phyloP scores from a whole-genome alignment of 2,888 invertebrate genomes.

The Brenthis hecate region DNA sequence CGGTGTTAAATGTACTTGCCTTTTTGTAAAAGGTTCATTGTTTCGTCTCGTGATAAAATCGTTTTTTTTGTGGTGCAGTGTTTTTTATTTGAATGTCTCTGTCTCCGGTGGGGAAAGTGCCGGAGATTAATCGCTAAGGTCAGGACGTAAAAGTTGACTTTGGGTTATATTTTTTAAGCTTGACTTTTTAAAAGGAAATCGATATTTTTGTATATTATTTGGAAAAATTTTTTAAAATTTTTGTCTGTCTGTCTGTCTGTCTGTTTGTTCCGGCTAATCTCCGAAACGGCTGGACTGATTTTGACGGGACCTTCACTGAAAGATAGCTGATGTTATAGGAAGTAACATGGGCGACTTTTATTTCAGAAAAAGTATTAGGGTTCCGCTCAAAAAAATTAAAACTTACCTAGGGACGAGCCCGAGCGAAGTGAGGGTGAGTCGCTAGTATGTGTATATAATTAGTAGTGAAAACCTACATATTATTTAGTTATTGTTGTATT shows the following conservation, averaged over 20 bases:
- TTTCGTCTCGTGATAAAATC: slow-evolving; percentile 24
- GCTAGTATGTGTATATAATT: no score
- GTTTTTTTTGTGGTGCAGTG: slow-evolving; percentile 18
- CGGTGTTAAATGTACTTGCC: slow-evolving; percentile 35
- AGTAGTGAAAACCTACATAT: neutral
- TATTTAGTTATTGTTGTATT: slow-evolving; percentile 5
- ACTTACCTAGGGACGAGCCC: no score
- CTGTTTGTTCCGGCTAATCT: no score
- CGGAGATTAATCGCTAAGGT: slow-evolving; percentile 25
- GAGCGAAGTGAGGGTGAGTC: no score
- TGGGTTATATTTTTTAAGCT: neutral
- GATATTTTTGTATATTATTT: neutral
- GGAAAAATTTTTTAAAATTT: no score
- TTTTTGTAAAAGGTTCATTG: slow-evolving; percentile 33
- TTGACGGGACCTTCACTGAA: no score
- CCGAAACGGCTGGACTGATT: no score
- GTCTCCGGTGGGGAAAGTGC: slow-evolving; percentile 21
- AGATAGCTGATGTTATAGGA: no score
- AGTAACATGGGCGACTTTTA: no score
- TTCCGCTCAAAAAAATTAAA: no score
- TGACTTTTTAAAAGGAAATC: neutral
- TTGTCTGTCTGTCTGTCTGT: no score
- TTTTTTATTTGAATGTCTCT: slow-evolving; percentile 22
- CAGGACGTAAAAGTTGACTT: slow-evolving; percentile 8
- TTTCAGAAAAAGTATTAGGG: no score